These are phyloP conservation scores for Brachirus orientalis DNA, from an alignment of 2,113 vertebrate species.

Conservation along the genomic window DNA sequence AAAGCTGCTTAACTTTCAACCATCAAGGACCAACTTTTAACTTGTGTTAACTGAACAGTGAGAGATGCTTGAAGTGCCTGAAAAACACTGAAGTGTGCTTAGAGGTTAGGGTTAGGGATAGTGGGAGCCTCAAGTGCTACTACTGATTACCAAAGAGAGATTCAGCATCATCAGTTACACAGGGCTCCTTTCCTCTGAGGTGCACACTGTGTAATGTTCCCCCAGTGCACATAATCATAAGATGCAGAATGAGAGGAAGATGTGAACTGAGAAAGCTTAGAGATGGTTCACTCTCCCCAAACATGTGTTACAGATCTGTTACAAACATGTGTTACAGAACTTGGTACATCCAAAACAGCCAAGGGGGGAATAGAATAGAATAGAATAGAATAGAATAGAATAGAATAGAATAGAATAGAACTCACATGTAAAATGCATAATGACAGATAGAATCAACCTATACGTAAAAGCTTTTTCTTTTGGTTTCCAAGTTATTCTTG, in stretches of 20 bases:
- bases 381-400: background rate
- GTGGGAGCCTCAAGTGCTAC: constrained; percentile 30
- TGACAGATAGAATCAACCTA: background rate
- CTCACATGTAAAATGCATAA: background rate
- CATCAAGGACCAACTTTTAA: constrained; percentile 20
- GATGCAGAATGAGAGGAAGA: too few relatives aligned
- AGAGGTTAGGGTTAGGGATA: too few relatives aligned
- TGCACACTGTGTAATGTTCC: constrained; percentile 5
- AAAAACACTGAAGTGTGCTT: constrained; percentile 23
- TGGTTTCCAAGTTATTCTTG: background rate
- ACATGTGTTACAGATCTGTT: constrained; percentile 31
- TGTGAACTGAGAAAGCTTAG: constrained; percentile 11
- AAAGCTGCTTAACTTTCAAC: constrained; percentile 10
- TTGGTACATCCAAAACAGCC: constrained; percentile 10
- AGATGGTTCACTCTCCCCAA: constrained; percentile 18
- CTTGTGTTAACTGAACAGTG: background rate
- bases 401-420: background rate
- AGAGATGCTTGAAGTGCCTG: constrained; percentile 30
- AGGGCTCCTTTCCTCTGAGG: constrained; percentile 26
- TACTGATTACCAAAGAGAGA: constrained; percentile 49
- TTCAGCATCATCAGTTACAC: constrained; percentile 56
- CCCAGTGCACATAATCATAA: too few relatives aligned
- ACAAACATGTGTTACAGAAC: constrained; percentile 26
- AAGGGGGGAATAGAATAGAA: background rate
- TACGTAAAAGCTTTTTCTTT: background rate